Conservation (phyloP, 2,888 invertebrate genomes). For the Ligdia adustata region DNA sequence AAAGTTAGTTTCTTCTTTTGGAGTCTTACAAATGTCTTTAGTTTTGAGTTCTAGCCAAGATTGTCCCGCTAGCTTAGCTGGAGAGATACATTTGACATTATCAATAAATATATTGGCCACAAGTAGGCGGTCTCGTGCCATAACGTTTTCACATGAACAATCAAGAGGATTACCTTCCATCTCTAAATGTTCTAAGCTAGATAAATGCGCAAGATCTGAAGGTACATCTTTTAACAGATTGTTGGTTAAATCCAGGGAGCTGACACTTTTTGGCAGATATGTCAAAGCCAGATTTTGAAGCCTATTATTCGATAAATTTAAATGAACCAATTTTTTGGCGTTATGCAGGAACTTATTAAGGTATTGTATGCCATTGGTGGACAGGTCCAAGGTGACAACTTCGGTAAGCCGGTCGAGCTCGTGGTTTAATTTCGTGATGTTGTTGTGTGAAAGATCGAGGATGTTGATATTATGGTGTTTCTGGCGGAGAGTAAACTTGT, state of each 20-base stretch:
- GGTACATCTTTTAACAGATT: slow-evolving; percentile 86
- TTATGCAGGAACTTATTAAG: slow-evolving; percentile 83
- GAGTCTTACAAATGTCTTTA: slow-evolving; percentile 78
- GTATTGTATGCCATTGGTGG: slow-evolving; percentile 84
- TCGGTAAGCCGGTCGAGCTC: slow-evolving; percentile 84
- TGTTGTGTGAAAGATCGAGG: slow-evolving; percentile 86
- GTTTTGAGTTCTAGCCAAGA: slow-evolving; percentile 85
- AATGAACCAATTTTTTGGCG: slow-evolving; percentile 83
- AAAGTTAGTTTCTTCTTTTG: slow-evolving; percentile 59
- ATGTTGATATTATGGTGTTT: slow-evolving; percentile 81
- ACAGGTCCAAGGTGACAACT: slow-evolving; percentile 86
- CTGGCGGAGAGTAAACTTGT: slow-evolving; percentile 83
- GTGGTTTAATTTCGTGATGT: slow-evolving; percentile 82
- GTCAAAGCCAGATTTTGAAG: slow-evolving; percentile 79
- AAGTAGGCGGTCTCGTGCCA: slow-evolving; percentile 85
- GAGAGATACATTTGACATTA: slow-evolving; percentile 82
- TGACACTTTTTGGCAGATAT: slow-evolving; percentile 84
- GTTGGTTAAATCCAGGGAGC: slow-evolving; percentile 85
- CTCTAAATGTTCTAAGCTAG: slow-evolving; percentile 85
- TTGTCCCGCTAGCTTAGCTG: slow-evolving; percentile 74
- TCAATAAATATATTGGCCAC: slow-evolving; percentile 81
- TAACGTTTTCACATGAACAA: slow-evolving; percentile 88
- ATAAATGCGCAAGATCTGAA: slow-evolving; percentile 80
- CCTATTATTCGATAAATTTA: slow-evolving; percentile 85
- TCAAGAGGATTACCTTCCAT: slow-evolving; percentile 87